Conservation (phyloP, 2,888 invertebrate genomes). For the Parnassius apollo region DNA sequence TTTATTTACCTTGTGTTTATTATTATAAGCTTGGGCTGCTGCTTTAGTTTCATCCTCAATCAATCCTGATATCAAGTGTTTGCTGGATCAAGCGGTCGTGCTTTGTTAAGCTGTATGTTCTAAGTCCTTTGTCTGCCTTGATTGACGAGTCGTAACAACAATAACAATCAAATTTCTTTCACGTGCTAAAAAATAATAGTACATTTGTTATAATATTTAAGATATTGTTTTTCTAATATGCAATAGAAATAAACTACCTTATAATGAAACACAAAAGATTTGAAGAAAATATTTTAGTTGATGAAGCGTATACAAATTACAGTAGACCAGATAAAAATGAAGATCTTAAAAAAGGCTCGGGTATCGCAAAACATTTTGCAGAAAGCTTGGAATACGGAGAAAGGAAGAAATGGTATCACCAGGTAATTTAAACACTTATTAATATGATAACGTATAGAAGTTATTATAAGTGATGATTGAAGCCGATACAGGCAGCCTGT, state of each 20-base stretch:
- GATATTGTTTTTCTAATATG: conserved; percentile 24
- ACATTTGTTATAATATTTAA: too few species aligned
- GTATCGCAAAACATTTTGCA: conserved; percentile 73
- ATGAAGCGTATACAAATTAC: conserved; percentile 74
- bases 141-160: too few species aligned
- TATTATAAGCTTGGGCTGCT: too few species aligned
- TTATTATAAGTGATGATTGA: too few species aligned
- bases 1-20: too few species aligned
- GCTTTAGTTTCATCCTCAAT: too few species aligned
- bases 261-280: conserved; percentile 76
- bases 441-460: neutral
- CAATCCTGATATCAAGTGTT: too few species aligned
- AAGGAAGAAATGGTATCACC: conserved; percentile 84
- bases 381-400: conserved; percentile 75
- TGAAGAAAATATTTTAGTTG: conserved; percentile 74
- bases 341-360: conserved; percentile 66
- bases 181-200: conserved; percentile 19
- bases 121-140: too few species aligned
- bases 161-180: conserved; percentile 5
- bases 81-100: too few species aligned
- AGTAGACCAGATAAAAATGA: conserved; percentile 68
- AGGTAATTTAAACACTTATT: conserved; percentile 56
- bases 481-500: too few species aligned
- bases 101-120: too few species aligned
- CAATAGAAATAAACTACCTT: neutral